These are phyloP conservation scores for Dynastes tityus DNA, from an alignment of 2,888 invertebrate species.

Conservation along the genomic window DNA sequence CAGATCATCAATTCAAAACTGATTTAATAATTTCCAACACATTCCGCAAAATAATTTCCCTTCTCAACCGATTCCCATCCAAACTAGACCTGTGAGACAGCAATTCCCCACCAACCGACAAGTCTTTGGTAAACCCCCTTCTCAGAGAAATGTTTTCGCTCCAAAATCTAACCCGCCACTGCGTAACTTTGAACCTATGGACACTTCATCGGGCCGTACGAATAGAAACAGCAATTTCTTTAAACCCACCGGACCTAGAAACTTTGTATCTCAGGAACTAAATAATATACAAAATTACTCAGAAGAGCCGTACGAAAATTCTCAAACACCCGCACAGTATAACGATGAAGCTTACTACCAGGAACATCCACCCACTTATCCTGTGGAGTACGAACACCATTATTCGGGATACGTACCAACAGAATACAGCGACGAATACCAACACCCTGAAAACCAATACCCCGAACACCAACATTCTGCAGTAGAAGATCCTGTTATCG, in stretches of 20 bases:
- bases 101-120: conserved; percentile 1
- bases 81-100: conserved; percentile 14
- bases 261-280: conserved; percentile 9
- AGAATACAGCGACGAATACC: neutral
- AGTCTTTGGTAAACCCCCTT: conserved; percentile 12
- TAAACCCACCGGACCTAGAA: neutral
- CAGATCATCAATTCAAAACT: too few relatives aligned
- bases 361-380: too few relatives aligned
- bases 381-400: neutral
- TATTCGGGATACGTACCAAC: neutral
- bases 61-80: conserved; percentile 2
- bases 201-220: conserved; percentile 3
- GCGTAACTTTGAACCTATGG: conserved; percentile 1
- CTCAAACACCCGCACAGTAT: neutral
- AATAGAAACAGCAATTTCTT: neutral
- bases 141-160: neutral
- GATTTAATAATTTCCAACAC: too few relatives aligned
- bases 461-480: neutral
- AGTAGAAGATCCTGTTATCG: neutral
- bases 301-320: neutral
- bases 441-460: neutral
- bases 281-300: neutral
- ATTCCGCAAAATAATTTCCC: neutral
- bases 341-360: neutral
- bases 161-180: neutral